phyloP scores from a whole-genome alignment of 1,140 invertebrate genomes.

The Aphelenchoides fujianensis region DNA sequence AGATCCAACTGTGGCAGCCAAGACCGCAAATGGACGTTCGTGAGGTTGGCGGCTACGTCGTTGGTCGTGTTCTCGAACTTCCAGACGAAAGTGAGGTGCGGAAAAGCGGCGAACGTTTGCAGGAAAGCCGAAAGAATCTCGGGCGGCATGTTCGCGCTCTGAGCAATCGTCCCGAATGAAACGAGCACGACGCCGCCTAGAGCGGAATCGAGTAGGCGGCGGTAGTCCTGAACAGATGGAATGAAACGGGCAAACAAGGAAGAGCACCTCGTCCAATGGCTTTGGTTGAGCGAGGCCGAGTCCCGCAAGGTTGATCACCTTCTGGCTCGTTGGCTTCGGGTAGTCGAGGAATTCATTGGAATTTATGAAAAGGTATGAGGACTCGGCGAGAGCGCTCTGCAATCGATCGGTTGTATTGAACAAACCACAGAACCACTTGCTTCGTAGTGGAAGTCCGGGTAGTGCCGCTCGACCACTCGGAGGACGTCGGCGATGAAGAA shows the following conservation, averaged over 20 bases:
- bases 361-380: conserved; percentile 14
- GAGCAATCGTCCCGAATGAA: conserved; percentile 48
- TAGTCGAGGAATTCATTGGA: not conserved
- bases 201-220: no score
- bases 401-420: no score
- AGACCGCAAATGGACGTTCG: conserved; percentile 36
- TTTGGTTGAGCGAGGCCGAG: not conserved
- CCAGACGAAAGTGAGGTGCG: conserved; percentile 49
- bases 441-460: no score
- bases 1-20: conserved; percentile 50
- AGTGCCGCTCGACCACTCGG: no score
- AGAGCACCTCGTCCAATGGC: not conserved
- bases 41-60: conserved; percentile 23
- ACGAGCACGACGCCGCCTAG: conserved; percentile 40
- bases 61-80: conserved; percentile 47
- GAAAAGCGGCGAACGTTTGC: conserved; percentile 35
- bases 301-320: conserved; percentile 4
- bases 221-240: no score
- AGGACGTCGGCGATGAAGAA: not conserved
- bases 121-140: conserved; percentile 34
- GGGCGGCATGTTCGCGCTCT: conserved; percentile 35
- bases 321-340: not conserved
- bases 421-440: no score
- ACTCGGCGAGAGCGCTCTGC: not conserved
- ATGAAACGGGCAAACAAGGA: no score